Evolutionary conservation across 1,140 invertebrate genomes (phyloP), one percentile per base, ranked within the genome.

Genomic region (Hylaeus volcanicus): DNA sequence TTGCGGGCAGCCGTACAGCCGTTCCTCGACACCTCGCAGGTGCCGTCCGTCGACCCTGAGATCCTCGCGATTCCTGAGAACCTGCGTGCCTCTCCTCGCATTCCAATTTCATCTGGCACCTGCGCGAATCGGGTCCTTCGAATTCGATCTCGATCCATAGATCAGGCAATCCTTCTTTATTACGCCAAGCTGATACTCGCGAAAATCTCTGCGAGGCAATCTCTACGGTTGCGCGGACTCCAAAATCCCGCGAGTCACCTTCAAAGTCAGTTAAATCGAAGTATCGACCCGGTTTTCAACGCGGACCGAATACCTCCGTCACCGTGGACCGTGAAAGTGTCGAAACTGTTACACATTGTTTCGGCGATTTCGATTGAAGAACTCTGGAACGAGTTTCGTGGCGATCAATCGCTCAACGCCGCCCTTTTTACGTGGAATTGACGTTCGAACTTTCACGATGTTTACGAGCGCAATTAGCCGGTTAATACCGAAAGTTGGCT

Each of bases 1-100:
- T 39, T 80, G 75, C 68, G 75, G 75, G 75, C 75, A 78, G 15
- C 66, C 66, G 41, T 56, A 84, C 26, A 45, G 55, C 8, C 56
- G 60, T 69, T 61, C 11, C n/a, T 37, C 56, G 75, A 39, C 51
- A 74, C 45, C 60, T 75, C 48, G 66, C 82, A 80, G 74, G 66
- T 74, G 76, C 51, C 53, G 55, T 79, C 58, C 53, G 39, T 56
- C 63, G 51, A 15, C 48, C 8, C 12, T 45, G 6, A 4, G 55
- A n/a, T 77, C 43, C 5, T 61, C 26, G n/a, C 65, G 0, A 69
- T 66, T 66, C 45, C 26, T 74, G 15, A 41, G 72, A 43, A 55
- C 37, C 8, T 43, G 39, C 48, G 45, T 37, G 4, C 58, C n/a
- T 37, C n/a, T 8, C 6, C 37, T 56, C 9, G 56, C 9, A 75